These are phyloP conservation scores for Cyclina sinensis DNA, from an alignment of 1,140 invertebrate species.

Conservation along the genomic window DNA sequence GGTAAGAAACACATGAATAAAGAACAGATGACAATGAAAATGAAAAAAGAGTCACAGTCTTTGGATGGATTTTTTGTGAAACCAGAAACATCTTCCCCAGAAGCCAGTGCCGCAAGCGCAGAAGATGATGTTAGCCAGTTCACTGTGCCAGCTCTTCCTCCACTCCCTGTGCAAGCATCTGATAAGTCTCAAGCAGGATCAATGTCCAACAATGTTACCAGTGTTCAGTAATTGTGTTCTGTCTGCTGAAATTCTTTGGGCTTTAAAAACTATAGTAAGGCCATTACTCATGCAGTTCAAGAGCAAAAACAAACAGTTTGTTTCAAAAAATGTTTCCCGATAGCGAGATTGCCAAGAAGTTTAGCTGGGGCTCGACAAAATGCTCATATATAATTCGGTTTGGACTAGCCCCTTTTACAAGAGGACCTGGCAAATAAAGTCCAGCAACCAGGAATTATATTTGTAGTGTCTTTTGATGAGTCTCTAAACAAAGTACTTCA, in stretches of 20 bases:
- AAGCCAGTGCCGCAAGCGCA: constrained; percentile 15
- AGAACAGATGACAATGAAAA: constrained; percentile 51
- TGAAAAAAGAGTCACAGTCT: constrained; percentile 46
- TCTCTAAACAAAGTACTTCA: constrained; percentile 66
- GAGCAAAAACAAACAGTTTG: constrained; percentile 32
- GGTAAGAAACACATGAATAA: constrained; percentile 56
- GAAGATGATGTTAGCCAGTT: constrained; percentile 49
- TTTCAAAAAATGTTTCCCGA: constrained; percentile 60
- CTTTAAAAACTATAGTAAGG: constrained; percentile 27
- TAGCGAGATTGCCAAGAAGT: constrained; percentile 44
- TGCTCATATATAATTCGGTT: constrained; percentile 50
- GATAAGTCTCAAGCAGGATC: constrained; percentile 41
- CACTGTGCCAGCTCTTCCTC: constrained; percentile 41
- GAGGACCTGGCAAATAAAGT: constrained; percentile 37
- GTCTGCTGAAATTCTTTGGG: constrained; percentile 60
- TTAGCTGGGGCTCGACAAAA: constrained; percentile 60
- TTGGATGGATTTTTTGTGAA: constrained; percentile 24
- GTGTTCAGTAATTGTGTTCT: constrained; percentile 7
- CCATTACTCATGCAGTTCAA: constrained; percentile 56
- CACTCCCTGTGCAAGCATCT: constrained; percentile 32
- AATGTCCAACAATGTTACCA: constrained; percentile 20
- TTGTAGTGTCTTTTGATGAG: constrained; percentile 72
- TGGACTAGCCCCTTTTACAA: constrained; percentile 47
- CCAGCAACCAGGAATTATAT: constrained; percentile 41
- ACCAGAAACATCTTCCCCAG: constrained; percentile 45